Evolutionary conservation across 2,888 invertebrate genomes (phyloP).

Genomic region (Luperina testacea): DNA sequence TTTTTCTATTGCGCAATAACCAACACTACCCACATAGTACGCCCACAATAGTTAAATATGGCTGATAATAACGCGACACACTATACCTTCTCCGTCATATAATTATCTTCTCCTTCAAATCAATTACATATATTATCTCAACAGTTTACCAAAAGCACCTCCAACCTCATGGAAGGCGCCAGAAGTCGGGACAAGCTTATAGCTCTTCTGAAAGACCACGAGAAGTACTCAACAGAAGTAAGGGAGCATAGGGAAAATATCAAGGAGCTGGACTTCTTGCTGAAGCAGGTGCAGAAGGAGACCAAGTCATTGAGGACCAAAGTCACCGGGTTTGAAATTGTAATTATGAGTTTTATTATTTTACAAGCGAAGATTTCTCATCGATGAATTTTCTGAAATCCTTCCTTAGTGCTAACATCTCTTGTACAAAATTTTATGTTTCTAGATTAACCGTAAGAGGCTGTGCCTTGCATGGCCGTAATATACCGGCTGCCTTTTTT

Average conservation of each 20-base stretch:
- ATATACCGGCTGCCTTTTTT: too few species aligned
- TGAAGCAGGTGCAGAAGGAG: constrained; percentile 89
- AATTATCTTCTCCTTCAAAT: too few species aligned
- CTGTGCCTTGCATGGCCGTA: too few species aligned
- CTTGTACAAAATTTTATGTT: neutral
- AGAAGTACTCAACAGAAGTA: constrained; percentile 88
- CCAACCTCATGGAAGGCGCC: constrained; percentile 89
- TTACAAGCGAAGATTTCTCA: neutral
- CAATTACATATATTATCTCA: constrained; percentile 10
- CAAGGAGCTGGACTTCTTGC: constrained; percentile 87
- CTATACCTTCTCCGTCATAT: too few species aligned
- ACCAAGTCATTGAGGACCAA: constrained; percentile 82
- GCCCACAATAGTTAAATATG: too few species aligned
- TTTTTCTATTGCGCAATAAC: too few species aligned
- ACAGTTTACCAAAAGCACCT: constrained; percentile 88
- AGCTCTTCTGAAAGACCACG: constrained; percentile 89
- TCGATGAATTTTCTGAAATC: neutral
- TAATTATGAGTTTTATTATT: constrained; percentile 45
- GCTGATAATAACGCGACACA: too few species aligned
- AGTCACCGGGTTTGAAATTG: constrained; percentile 80
- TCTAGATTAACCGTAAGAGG: too few species aligned
- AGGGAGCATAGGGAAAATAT: constrained; percentile 86
- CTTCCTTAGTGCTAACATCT: neutral
- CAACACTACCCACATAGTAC: too few species aligned
- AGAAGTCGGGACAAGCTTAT: constrained; percentile 88